Conservation (phyloP, 2,888 invertebrate species). For the Netelia inedita region DNA sequence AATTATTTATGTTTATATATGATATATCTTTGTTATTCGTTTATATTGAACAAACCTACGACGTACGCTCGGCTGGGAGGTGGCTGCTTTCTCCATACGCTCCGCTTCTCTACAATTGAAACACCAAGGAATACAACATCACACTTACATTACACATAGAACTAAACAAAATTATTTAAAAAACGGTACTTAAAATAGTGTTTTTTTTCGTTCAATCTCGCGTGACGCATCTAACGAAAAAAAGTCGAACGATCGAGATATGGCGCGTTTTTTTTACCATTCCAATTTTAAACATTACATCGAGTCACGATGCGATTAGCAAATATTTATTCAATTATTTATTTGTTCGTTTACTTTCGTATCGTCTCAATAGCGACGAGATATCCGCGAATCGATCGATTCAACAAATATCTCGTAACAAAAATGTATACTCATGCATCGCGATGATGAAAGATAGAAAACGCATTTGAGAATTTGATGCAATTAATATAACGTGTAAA, state of each 20-base stretch:
- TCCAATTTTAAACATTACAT: not conserved
- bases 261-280: not conserved
- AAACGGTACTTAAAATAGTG: not conserved
- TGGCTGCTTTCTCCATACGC: slow-evolving; percentile 79
- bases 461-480: slow-evolving; percentile 57
- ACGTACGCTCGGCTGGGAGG: slow-evolving; percentile 78
- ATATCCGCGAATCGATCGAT: slow-evolving; percentile 20
- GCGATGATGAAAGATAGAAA: slow-evolving; percentile 43
- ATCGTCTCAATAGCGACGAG: slow-evolving; percentile 11
- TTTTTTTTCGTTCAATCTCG: slow-evolving; percentile 17
- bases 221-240: slow-evolving; percentile 32
- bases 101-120: slow-evolving; percentile 82
- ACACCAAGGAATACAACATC: slow-evolving; percentile 80
- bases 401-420: not conserved
- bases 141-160: slow-evolving; percentile 69
- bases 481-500: slow-evolving; percentile 69
- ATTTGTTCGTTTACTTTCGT: slow-evolving; percentile 16
- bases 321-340: not conserved
- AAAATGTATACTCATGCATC: slow-evolving; percentile 65
- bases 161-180: slow-evolving; percentile 24
- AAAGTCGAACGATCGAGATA: slow-evolving; percentile 33
- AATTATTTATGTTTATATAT: slow-evolving; percentile 4
- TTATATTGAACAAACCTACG: slow-evolving; percentile 82
- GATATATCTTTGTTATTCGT: slow-evolving; percentile 61
- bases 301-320: not conserved